Base-by-base conservation (phyloP, 2,113 vertebrate species). In the Gadus macrocephalus region DNA sequence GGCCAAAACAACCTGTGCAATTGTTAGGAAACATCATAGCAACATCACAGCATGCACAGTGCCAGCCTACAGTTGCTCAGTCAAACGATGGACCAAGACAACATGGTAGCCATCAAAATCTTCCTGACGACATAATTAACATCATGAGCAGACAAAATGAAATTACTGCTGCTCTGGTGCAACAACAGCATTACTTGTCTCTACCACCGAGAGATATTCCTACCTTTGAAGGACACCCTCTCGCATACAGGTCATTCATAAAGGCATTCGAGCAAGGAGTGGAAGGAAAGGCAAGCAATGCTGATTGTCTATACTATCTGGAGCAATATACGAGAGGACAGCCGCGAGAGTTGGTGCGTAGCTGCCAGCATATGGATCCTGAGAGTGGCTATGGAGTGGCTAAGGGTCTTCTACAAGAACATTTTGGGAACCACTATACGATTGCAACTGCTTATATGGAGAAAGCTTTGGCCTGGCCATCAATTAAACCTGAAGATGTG, bases 191-290 rank as follows among this genome's bases (percentile, higher is more conserved):
- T 62, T 62, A n/a, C 3, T 22, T 6, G 20, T 62, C 60, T 62
- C 60, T 49, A 22, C 35, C 64, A 66, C 16, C 64, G 20, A 15
- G 16, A 19, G 65, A 53, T 20, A 67, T 67, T 25, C 65, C 65
- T 5, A 20, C 53, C 14, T 67, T 67, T 67, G 65, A 67, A 19
- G 65, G 63, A 20, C 66, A 15, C n/a, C 25, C 2, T 20, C 65
- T 67, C n/a, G 2, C 53, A 25, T 67, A 22, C 19, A 67, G 16
- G 11, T 3, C 65, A n/a, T 67, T 67, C 25, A 67, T 67, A 2
- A 67, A 49, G 11, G 65, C 65, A 1, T 67, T 67, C 25, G 65
- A 67, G 15, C 42, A 67, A 67, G 65, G 65, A 53, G 65, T 67
- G 19, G 65, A 67, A 19, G 53, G 28, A n/a, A 67, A 58, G 22